Percentiles rank a stretch among this genome's conserved stretches.
phyloP scores from a whole-genome alignment of 2,797 vertebrate genomes.

The Rhabdophis nuchalis region DNA sequence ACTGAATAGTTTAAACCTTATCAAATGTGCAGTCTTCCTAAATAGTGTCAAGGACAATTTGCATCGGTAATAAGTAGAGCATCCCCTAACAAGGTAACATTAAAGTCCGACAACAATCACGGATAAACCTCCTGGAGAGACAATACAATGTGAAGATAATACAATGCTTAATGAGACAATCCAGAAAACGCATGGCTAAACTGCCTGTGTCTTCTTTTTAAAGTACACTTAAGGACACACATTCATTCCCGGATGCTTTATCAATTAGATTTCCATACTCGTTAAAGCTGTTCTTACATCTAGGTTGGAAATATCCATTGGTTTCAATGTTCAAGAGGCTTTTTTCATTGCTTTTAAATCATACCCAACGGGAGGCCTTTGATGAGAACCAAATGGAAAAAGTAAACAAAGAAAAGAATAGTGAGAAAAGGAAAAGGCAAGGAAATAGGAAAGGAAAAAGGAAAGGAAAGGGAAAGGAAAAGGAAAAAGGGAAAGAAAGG shows the following conservation, averaged over 20 bases:
- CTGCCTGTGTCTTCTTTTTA: not conserved
- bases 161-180: not conserved
- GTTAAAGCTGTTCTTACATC: not conserved
- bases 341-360: not conserved
- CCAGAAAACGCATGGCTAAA: not conserved
- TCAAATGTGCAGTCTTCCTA: no score
- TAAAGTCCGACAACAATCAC: not conserved
- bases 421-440: not conserved
- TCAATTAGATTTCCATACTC: not conserved
- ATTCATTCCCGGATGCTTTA: not conserved
- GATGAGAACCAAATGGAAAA: not conserved
- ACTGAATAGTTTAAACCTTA: not conserved
- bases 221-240: not conserved
- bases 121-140: not conserved
- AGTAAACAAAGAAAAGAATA: not conserved
- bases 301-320: not conserved
- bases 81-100: not conserved
- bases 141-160: not conserved
- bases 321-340: not conserved
- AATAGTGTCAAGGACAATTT: not conserved
- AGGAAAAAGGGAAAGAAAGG: no score
- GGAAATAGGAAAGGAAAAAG: no score
- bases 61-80: not conserved
- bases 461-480: no score
- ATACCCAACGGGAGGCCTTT: not conserved